Base-by-base conservation (phyloP, 2,797 vertebrate genomes). In the Harpagifer antarcticus region DNA sequence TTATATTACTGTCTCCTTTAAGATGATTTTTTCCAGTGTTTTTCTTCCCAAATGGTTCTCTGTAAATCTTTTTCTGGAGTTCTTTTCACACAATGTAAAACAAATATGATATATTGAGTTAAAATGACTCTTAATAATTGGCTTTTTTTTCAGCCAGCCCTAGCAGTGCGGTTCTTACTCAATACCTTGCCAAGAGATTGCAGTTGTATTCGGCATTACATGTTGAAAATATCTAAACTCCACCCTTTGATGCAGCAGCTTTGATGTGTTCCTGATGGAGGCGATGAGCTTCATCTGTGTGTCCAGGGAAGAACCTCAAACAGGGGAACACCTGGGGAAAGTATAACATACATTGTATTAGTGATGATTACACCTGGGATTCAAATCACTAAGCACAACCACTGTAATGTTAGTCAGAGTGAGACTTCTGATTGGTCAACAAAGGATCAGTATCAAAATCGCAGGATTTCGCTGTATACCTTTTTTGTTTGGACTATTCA, bases 291-390 rank as follows among this genome's bases (percentile, higher is more conserved):
- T 74, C 67, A 66, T 53, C 9, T 43, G 42, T 60, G 49, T 31
- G 13, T 89, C 86, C 87, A 89, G 9, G 63, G 68, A 33, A 79
- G 79, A 49, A 27, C 72, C 44, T 89, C 82, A 73, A 92, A 91
- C 68, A 93, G 81, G 0, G 74, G 65, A 5, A 42, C 61, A 67
- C 86, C 94, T 95, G 83, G 9, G 73, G 49, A 3, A 58, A 23
- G 81, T 20, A 9, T 42, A 50, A 33, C 4, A 40, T 12, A 49
- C 1, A 56, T 3, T 9, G 7, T 9, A 43, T 52, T 31, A 68
- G 5, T 33, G 2, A 15, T 0, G 3, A 4, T 45, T 55, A 15
- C 7, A 7, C 19, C 31, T 14, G 0, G n/a, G 52, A 4, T 45
- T 23, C 9, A 37, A 17, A 27, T 15, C 15, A 10, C 9, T n/a